Base-by-base conservation (phyloP, 2,113 vertebrate genomes). In the Capreolus pygargus region DNA sequence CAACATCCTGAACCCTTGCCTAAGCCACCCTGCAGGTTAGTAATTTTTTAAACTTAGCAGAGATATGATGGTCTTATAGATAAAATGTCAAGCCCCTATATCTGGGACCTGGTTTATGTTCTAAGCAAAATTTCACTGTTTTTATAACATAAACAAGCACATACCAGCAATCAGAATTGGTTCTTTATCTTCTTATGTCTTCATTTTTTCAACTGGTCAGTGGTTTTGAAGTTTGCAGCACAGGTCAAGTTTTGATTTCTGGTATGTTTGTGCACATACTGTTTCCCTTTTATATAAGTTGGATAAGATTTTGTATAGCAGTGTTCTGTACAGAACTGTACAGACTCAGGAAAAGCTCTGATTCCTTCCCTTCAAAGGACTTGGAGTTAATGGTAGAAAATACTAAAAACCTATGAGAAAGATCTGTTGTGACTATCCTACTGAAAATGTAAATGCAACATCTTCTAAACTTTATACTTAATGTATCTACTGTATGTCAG, bases 61-160 rank as follows among this genome's bases (percentile, higher is more conserved):
- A 98, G 82, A 82, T 64, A 30, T 89, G 43, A 91, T 96, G 88
- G 60, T 85, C 78, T 97, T 96, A 58, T 95, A 83, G 92, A 93
- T 94, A 94, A 97, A 97, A 90, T 94, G 43, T 79, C 81, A 86
- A 94, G 33, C 55, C 93, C 90, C 93, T 96, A 36, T 89, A 28
- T 95, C 81, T 96, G 82, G 84, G 60, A 91, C 58, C 30, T 70
- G 92, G 28, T 97, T 97, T 74, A 94, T 96, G 45, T 97, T 90
- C 92, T 91, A 89, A 96, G 82, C 14, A 79, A 92, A 88, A 30
- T 90, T 83, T 97, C 33, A 47, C 45, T 89, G 52, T 86, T 93
- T 96, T 91, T 95, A 76, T 93, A 94, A 89, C 76, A 43, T 55
- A 97, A 87, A 45, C 39, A 94, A 93, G 52, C 12, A 70, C 54